Evolutionary conservation across 1,140 invertebrate species (phyloP), one percentile per base, ranked within the genome.

Genomic region (Formica selysi): DNA sequence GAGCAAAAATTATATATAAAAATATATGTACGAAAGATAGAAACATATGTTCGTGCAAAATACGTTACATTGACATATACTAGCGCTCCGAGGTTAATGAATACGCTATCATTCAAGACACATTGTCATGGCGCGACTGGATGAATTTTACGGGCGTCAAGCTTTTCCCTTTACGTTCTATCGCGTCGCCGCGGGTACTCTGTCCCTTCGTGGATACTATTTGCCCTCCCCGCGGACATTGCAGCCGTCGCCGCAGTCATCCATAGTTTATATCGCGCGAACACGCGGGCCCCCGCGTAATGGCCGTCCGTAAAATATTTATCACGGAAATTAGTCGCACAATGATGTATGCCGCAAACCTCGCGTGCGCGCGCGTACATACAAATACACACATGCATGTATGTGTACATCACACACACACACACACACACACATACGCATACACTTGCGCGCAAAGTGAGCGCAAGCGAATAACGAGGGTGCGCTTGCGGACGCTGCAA

Each of bases 221-320:
- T 83, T 74, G 54, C 68, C 68, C 73, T 64, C 65, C 70, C 80
- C 68, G 86, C 51, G 85, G 64, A 85, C 86, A 88, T 87, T 90
- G 85, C 89, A 78, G 76, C 84, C 76, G 79, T 83, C 70, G 59
- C 89, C 86, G 81, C 85, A 81, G 83, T 86, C 89, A 88, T 90
- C 86, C 89, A 90, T 90, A 90, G 89, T 90, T 90, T 90, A 90
- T 90, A 90, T 90, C 86, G 86, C 86, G 83, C 89, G 79, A 86
- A 90, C 90, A 88, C 84, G 83, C 88, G 84, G 68, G 88, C 74
- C 86, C 32, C 81, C 84, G 90, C 91, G 91, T 92, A 93, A 93
- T 92, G 92, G 92, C 91, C 91, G 91, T 85, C 87, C 90, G 92
- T 93, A 93, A 93, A 93, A 93, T 93, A 93, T 93, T 93, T 92